Conservation (phyloP, 2,113 vertebrate species). For the Rattus rattus region DNA sequence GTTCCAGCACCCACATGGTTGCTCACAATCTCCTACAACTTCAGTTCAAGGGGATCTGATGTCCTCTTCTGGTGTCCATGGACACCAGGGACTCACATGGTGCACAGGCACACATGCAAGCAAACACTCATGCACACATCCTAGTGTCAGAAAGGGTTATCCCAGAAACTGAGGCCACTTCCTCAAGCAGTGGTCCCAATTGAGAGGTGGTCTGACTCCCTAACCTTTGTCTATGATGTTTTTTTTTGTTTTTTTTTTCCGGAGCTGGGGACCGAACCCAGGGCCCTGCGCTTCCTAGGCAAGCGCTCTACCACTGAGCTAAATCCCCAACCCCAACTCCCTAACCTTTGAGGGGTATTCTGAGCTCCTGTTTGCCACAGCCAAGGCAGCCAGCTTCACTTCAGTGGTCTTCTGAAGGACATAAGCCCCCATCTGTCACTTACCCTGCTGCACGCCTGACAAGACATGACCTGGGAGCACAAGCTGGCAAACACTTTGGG, state of each 20-base stretch:
- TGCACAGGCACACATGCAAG: not conserved
- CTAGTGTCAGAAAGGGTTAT: not conserved
- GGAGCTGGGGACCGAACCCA: too few relatives aligned
- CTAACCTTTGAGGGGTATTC: not conserved
- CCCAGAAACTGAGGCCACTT: not conserved
- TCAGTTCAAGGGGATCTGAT: not conserved
- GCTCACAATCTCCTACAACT: not conserved
- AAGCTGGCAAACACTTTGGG: not conserved
- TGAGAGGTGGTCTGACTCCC: not conserved
- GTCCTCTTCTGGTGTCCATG: not conserved
- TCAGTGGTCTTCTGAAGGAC: not conserved
- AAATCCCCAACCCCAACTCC: too few relatives aligned
- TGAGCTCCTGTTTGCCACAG: not conserved
- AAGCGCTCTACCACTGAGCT: too few relatives aligned
- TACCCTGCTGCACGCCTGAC: not conserved
- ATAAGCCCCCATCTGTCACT: not conserved
- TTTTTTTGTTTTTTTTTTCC: too few relatives aligned
- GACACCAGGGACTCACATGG: not conserved
- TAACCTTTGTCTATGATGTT: too few relatives aligned
- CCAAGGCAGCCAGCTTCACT: not conserved
- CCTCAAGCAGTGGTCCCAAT: too few relatives aligned
- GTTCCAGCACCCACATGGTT: not conserved
- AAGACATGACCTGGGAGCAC: not conserved
- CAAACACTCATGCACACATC: not conserved
- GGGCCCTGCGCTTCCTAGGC: too few relatives aligned